Base-by-base conservation (phyloP, 2,113 vertebrate species). In the Odobenus rosmarus region DNA sequence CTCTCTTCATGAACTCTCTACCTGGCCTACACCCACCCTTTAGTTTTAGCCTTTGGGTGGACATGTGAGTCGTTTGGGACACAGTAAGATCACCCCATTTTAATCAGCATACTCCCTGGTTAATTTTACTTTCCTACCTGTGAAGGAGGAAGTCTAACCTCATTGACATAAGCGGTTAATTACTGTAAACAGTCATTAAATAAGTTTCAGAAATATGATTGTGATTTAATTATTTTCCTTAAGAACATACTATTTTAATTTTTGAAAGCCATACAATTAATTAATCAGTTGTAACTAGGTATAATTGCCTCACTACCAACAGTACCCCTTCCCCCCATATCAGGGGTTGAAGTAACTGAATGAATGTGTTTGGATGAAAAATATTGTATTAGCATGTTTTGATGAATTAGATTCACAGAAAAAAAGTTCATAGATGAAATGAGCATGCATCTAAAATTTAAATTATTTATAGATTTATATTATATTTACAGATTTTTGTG, bases 211-310 rank as follows among this genome's bases (percentile, higher is more conserved):
- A 96, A 97, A 96, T 88, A 93, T 21, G 95, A 79, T 92, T 93
- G 95, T 97, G 98, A 97, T 96, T 97, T 97, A 96, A 97, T 96
- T 98, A 94, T 98, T 98, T 98, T 96, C 96, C 97, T 97, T 97
- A 97, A 96, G 93, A 96, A 97, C 67, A 62, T 69, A 87, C 89
- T 94, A 64, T 98, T 98, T 97, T 98, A 97, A 92, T 97, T 91
- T 98, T 96, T 96, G 93, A 87, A 85, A 76, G 62, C 18, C 83
- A 71, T 24, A 59, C 9, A 28, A 53, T 62, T 80, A n/a, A 53
- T 62, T 84, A 42, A 62, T 31, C 59, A 91, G 72, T 76, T 81
- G 57, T 59, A 79, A 80, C 11, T 51, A 23, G 7, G 5, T 62
- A 19, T 79, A 69, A 88, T 5, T 49, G 33, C 5, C 28, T 67